A percentile compares a stretch with the other conserved stretches of the same genome.
Evolutionary conservation across 2,113 vertebrate genomes (phyloP).

Genomic region (Prinia subflava): DNA sequence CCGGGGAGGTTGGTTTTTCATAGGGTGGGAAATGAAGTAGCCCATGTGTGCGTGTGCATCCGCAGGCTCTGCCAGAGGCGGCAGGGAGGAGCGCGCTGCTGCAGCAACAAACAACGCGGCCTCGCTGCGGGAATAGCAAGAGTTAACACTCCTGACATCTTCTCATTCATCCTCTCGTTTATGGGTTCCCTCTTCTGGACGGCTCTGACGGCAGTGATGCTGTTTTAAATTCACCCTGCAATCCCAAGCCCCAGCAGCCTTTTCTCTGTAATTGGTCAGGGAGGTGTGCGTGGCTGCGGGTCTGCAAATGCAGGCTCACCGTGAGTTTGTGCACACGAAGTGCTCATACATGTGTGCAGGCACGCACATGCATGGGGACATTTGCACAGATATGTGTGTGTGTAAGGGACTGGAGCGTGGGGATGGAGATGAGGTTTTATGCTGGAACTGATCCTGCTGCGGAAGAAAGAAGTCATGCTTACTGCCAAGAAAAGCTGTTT

Average conservation of each 20-base stretch:
- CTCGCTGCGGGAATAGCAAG: neutral
- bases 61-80: neutral
- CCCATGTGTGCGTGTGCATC: accelerated
- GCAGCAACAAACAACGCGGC: constrained; percentile 35
- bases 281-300: neutral
- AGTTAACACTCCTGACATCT: neutral
- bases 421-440: neutral
- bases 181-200: neutral
- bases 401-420: neutral
- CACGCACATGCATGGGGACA: accelerated
- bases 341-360: no score
- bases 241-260: neutral
- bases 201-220: neutral
- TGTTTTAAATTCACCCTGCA: constrained; percentile 21
- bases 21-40: neutral
- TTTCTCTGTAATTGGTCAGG: neutral
- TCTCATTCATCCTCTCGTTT: constrained; percentile 43
- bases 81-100: neutral
- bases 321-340: neutral
- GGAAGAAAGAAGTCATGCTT: neutral
- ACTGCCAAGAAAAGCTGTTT: neutral
- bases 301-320: neutral
- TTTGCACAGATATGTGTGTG: accelerated
- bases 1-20: neutral
- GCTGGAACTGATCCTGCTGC: neutral